Conservation (phyloP, 1,140 invertebrate genomes). For the Whitmania pigra region DNA sequence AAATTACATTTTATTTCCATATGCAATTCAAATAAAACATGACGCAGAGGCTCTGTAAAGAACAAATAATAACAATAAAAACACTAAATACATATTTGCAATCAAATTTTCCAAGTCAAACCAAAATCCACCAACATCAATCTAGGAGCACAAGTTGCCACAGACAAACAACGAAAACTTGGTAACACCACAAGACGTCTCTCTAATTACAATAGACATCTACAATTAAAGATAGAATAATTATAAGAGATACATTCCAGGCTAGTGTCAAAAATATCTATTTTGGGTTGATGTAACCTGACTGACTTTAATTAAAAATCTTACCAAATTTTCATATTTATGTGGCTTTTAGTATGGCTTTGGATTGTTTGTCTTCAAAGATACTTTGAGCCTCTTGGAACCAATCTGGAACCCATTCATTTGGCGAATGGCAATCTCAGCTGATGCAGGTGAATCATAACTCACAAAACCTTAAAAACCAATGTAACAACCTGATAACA, state of each 20-base stretch:
- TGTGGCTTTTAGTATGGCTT: conserved; percentile 20
- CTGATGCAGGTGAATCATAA: conserved; percentile 93
- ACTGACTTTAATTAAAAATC: too few species aligned
- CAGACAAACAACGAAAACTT: neutral
- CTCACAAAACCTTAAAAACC: conserved; percentile 79
- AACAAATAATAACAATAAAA: too few species aligned
- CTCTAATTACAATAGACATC: conserved; percentile 3
- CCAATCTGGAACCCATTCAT: conserved; percentile 99
- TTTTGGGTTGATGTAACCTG: too few species aligned
- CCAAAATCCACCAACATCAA: too few species aligned
- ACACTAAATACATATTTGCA: too few species aligned
- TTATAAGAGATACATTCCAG: neutral
- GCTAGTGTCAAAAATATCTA: neutral
- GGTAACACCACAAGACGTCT: neutral
- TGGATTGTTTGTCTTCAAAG: conserved; percentile 95
- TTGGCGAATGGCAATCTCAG: conserved; percentile 91
- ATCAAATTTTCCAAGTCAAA: too few species aligned
- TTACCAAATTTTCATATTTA: neutral
- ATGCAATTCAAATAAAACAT: too few species aligned
- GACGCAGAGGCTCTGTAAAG: too few species aligned
- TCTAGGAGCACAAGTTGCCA: neutral
- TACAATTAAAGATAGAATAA: conserved; percentile 4
- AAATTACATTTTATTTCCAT: too few species aligned
- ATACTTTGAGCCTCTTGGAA: conserved; percentile 97
- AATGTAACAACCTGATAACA: neutral